Conservation (phyloP, 2,888 invertebrate genomes). For the Drosophila anceps region DNA sequence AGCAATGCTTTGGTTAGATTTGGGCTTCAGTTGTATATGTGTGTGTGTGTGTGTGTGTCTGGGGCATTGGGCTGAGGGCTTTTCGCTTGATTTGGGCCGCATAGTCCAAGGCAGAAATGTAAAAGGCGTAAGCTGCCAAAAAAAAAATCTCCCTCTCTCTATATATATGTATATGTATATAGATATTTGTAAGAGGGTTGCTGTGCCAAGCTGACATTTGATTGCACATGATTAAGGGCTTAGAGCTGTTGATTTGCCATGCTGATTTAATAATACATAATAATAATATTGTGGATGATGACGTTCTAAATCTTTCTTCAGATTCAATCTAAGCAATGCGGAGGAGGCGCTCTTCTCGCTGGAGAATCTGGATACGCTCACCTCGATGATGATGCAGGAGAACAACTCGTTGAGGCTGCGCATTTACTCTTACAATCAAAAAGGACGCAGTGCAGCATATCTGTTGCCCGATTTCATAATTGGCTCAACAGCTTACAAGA, state of each 20-base stretch:
- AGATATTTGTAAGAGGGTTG: slow-evolving; percentile 33
- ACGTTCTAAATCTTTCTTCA: slow-evolving; percentile 36
- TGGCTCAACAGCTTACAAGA: slow-evolving; percentile 90
- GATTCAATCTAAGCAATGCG: slow-evolving; percentile 85
- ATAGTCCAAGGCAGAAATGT: slow-evolving; percentile 38
- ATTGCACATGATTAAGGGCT: slow-evolving; percentile 77
- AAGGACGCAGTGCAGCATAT: slow-evolving; percentile 91
- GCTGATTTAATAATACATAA: slow-evolving; percentile 57
- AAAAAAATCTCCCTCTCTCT: neutral
- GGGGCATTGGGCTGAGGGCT: neutral
- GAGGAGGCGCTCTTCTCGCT: slow-evolving; percentile 85
- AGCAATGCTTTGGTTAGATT: slow-evolving; percentile 45
- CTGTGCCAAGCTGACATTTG: slow-evolving; percentile 51
- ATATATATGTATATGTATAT: neutral
- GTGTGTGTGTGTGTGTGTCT: neutral
- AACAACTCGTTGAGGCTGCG: slow-evolving; percentile 92
- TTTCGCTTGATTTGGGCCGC: neutral
- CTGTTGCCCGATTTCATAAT: slow-evolving; percentile 91
- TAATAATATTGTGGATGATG: neutral
- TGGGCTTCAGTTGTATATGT: neutral
- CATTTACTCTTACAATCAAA: slow-evolving; percentile 92
- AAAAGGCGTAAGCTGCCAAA: slow-evolving; percentile 51
- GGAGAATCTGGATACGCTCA: slow-evolving; percentile 89
- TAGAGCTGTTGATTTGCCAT: slow-evolving; percentile 65
- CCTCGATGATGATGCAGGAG: slow-evolving; percentile 92